Evolutionary conservation across 2,888 invertebrate genomes (phyloP), one percentile per base, ranked within the genome.

Genomic region (Atrina japonica): DNA sequence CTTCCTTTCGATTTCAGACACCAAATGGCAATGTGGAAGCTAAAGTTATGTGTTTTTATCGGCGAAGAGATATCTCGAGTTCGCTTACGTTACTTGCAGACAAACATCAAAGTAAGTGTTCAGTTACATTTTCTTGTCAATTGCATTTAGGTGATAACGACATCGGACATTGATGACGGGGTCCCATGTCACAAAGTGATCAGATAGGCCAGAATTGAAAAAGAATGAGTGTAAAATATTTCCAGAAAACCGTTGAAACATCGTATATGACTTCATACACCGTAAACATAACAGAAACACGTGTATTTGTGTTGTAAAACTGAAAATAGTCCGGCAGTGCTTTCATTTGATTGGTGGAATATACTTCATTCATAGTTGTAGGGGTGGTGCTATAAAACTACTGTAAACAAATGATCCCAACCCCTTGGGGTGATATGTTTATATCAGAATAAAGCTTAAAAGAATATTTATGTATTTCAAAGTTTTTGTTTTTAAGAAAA

Each of bases 11-110:
- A 47, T 92, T 92, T 76, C 91, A 94, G 95, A 98, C 97, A 88
- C 94, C 96, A 88, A 96, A 95, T 91, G 99, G 99, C 86, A 98
- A 97, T 93, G 98, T 99, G 86, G 99, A 99, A 92, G 99, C 98
- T 83, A 98, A 98, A 93, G 98, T 99, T 90, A 97, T 98, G 96
- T 98, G 99, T 92, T 99, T 98, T 93, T 99, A 97, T 93, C 93
- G 99, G 92, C 94, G 99, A 92, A 94, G 98, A 91, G 99, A 99
- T 93, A 94, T 99, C 89, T 97, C 99, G 83, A 94, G 95, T 91
- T 96, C 97, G 86, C 94, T 99, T 90, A 96, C 99, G 90, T 95
- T 96, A 92, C 94, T 99, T 91, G 98, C 99, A 86, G 99, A 99
- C 93, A 98, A 98, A 94, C 98, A 99, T 94, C 97, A 98, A 86